Percentiles rank a stretch among this genome's conserved stretches.
phyloP scores from a whole-genome alignment of 2,888 invertebrate genomes.

The Chrysomela aeneicollis region DNA sequence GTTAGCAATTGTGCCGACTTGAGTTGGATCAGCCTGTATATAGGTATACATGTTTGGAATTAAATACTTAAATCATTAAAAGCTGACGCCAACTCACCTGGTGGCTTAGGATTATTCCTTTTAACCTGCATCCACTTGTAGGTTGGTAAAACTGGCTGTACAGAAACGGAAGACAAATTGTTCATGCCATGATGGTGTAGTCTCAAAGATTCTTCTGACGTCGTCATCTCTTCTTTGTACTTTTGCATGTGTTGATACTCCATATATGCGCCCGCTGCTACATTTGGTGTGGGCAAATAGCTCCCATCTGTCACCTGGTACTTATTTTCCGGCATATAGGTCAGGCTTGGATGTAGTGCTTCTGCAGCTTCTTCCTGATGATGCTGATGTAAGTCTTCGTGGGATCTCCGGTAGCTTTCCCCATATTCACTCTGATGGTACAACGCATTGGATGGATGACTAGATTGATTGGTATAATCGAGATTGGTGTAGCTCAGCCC shows the following conservation, averaged over 20 bases:
- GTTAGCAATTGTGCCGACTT: no score
- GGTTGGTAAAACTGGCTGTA: constrained; percentile 78
- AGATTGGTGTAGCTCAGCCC: constrained; percentile 90
- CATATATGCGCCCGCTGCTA: constrained; percentile 63
- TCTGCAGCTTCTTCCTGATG: constrained; percentile 67
- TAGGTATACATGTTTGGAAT: no score
- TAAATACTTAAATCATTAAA: no score
- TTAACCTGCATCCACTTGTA: constrained; percentile 99
- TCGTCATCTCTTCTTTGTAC: constrained; percentile 68
- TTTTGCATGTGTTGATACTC: constrained; percentile 69
- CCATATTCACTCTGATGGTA: constrained; percentile 55
- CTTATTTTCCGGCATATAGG: constrained; percentile 65
- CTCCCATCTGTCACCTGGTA: constrained; percentile 56
- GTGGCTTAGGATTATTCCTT: constrained; percentile 93
- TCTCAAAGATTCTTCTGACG: constrained; percentile 46
- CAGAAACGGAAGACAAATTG: constrained; percentile 54
- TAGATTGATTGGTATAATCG: constrained; percentile 70
- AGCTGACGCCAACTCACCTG: constrained; percentile 70
- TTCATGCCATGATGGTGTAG: constrained; percentile 57
- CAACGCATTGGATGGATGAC: constrained; percentile 39
- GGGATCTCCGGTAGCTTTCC: constrained; percentile 50
- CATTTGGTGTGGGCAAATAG: constrained; percentile 59
- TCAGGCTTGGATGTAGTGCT: constrained; percentile 61
- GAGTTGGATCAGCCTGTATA: no score
- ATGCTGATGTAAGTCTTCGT: constrained; percentile 59